These are phyloP conservation scores for Styela clava DNA, from an alignment of 23 tunicate species.

Conservation along the genomic window DNA sequence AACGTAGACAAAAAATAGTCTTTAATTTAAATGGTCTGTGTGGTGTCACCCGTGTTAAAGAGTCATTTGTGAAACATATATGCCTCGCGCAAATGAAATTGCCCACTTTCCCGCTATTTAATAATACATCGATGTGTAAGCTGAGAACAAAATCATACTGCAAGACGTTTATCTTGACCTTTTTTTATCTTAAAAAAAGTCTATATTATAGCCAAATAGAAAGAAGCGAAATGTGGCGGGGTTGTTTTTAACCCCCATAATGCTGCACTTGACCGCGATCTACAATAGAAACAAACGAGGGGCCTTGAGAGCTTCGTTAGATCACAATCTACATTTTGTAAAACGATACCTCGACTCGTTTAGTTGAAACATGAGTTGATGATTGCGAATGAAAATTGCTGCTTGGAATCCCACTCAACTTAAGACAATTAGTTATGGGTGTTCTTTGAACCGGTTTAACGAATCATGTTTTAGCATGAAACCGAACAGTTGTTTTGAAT, in stretches of 20 bases:
- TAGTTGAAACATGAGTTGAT: conserved; percentile 19
- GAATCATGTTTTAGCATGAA: no score
- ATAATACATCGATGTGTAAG: conserved; percentile 28
- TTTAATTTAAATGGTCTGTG: background rate
- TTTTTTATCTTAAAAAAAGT: no score
- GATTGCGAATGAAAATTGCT: conserved; percentile 22
- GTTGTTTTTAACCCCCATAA: background rate
- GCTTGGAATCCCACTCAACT: background rate
- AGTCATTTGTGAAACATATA: conserved; percentile 19
- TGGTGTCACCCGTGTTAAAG: conserved; percentile 19
- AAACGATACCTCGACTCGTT: conserved; percentile 17
- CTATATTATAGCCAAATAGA: background rate
- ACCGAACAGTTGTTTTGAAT: no score
- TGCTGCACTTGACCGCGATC: background rate
- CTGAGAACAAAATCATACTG: conserved; percentile 34
- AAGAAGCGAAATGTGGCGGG: background rate
- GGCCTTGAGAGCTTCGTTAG: conserved; percentile 1
- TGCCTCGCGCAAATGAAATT: conserved; percentile 29
- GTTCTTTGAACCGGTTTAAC: background rate
- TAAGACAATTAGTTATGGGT: background rate
- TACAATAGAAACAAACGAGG: background rate
- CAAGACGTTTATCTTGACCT: conserved; percentile 14
- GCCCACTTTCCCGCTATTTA: conserved; percentile 26
- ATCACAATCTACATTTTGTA: conserved; percentile 6
- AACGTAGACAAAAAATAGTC: background rate